Evolutionary conservation across 2,888 invertebrate genomes (phyloP), one percentile per base, ranked within the genome.

Genomic region (Ceriagrion tenellum): DNA sequence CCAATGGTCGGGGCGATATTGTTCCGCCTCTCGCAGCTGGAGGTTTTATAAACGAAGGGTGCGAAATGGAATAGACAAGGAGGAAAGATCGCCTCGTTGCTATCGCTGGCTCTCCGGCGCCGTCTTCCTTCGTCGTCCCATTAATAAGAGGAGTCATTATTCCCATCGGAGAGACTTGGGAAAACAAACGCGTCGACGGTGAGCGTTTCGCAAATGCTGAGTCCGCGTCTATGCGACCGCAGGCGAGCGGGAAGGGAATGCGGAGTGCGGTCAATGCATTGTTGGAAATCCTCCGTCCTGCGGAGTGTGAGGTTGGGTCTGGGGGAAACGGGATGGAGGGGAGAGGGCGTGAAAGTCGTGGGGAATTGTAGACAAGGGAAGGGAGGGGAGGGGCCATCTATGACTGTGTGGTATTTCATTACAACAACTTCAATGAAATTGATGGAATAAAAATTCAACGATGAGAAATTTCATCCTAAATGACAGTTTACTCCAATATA

Each of bases 131-230:
- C 26, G 89, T 55, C 55, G 55, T 55, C 89, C 26, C 26, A 55
- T 47, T 89, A 81, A 81, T 81, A 81, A 81, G 12, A 81, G 81
- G 81, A 81, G 81, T 81, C 81, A 81, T 69, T n/a, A 59, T 69
- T 69, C 81, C n/a, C 81, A 81, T 35, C 35, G 35, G 81, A 26
- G 81, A 35, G 81, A 81, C 81, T 26, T 81, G 81, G 26, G 26
- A 81, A 81, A 81, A 81, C 81, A 81, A 81, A 81, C 81, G 81
- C 30, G 81, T 81, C 30, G 81, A 81, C 30, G 81, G 81, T 35
- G 13, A 89, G 89, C 89, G 89, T 55, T 55, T 89, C 47, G 89
- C 89, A 89, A 55, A 47, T 89, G 89, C 89, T 89, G 55, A 89
- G 89, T 89, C 26, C 12, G 89, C 89, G 89, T 89, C 89, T 16